phyloP scores from a whole-genome alignment of 2,113 vertebrate genomes.

The Zapus hudsonius region DNA sequence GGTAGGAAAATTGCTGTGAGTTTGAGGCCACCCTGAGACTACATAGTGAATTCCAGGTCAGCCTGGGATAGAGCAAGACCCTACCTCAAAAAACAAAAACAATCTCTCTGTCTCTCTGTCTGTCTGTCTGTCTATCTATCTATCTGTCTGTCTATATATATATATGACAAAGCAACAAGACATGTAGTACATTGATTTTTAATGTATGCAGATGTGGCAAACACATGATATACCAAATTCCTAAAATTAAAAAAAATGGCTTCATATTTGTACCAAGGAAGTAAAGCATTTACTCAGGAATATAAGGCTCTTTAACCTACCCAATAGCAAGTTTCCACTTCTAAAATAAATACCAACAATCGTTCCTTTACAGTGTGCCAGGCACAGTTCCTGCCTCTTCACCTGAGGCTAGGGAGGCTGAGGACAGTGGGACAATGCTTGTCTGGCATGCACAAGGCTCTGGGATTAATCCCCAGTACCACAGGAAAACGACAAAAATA shows the following conservation, averaged over 20 bases:
- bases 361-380: not conserved
- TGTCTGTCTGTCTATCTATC: no score
- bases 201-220: not conserved
- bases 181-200: not conserved
- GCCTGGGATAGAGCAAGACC: no score
- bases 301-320: not conserved
- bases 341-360: not conserved
- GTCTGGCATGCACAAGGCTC: not conserved
- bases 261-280: not conserved
- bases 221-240: not conserved
- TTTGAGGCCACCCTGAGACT: no score
- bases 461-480: not conserved
- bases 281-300: not conserved
- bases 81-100: no score
- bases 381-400: not conserved
- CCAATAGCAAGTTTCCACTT: not conserved
- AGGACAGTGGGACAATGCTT: not conserved
- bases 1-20: no score
- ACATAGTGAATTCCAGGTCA: no score
- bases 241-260: conserved; percentile 38
- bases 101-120: no score
- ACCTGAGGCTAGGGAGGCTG: not conserved
- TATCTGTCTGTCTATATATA: no score
- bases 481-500: not conserved
- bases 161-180: conserved; percentile 1